Evolutionary conservation across 2,888 invertebrate species (phyloP).

Genomic region (Mythimna loreyi): DNA sequence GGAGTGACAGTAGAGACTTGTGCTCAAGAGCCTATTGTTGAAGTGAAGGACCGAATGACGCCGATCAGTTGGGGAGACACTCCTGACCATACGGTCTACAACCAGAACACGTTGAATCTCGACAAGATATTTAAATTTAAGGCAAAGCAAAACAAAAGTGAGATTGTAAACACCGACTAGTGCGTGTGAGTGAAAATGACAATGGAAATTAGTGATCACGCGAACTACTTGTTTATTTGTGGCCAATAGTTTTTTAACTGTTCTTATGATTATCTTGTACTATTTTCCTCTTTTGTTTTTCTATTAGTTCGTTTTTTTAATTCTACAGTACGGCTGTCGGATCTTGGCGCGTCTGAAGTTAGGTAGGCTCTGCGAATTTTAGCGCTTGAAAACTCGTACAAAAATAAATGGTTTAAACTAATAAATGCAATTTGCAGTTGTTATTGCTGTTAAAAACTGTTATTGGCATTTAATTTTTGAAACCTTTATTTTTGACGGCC

Average conservation of each 20-base stretch:
- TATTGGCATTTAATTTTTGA: too few relatives aligned
- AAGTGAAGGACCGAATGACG: constrained; percentile 70
- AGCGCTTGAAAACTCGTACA: too few relatives aligned
- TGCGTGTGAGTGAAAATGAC: constrained; percentile 55
- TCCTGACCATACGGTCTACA: constrained; percentile 84
- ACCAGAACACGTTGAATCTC: constrained; percentile 86
- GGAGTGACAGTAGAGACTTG: constrained; percentile 69
- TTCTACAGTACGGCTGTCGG: too few relatives aligned
- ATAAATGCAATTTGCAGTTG: too few relatives aligned
- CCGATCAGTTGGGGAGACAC: constrained; percentile 86
- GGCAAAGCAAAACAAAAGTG: constrained; percentile 62
- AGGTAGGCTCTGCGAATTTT: too few relatives aligned
- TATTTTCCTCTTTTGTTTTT: constrained; percentile 3
- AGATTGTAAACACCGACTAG: constrained; percentile 55
- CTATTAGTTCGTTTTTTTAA: too few relatives aligned
- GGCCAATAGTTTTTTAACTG: constrained; percentile 14
- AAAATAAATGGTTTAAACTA: too few relatives aligned
- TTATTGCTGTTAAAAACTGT: too few relatives aligned
- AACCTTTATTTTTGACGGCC: too few relatives aligned
- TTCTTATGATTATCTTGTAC: constrained; percentile 22
- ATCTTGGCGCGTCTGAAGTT: too few relatives aligned
- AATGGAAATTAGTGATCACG: constrained; percentile 36
- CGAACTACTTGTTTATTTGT: constrained; percentile 39
- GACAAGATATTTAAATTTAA: constrained; percentile 85
- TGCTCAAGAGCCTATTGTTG: constrained; percentile 50